These are phyloP conservation scores for Pseudococcus viburni DNA, from an alignment of 2,888 invertebrate species.

Conservation along the genomic window DNA sequence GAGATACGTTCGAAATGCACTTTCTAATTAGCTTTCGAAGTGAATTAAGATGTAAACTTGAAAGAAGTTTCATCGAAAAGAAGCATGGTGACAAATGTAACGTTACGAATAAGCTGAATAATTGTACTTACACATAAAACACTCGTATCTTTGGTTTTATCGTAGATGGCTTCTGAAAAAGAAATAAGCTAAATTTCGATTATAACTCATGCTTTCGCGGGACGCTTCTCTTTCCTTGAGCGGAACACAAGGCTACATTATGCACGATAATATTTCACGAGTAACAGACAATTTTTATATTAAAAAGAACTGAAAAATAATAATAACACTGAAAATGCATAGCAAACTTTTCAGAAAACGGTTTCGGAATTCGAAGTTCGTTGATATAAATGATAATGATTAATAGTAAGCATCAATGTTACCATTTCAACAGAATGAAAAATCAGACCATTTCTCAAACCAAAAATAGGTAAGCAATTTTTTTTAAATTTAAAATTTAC, in stretches of 20 bases:
- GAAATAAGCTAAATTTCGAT: not conserved
- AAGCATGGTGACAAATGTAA: not conserved
- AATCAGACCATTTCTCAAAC: not conserved
- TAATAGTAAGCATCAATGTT: conserved; percentile 45
- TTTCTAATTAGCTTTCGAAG: conserved; percentile 3
- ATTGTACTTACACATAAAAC: conserved; percentile 14
- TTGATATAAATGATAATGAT: conserved; percentile 64
- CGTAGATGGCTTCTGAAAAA: conserved; percentile 38
- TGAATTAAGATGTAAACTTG: not conserved
- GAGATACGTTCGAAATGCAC: not conserved
- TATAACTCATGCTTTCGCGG: not conserved
- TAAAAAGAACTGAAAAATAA: not conserved
- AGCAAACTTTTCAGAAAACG: conserved; percentile 39
- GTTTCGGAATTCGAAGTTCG: conserved; percentile 61
- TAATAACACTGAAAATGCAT: conserved; percentile 40
- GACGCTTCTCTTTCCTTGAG: not conserved
- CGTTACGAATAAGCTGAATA: not conserved
- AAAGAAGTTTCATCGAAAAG: not conserved
- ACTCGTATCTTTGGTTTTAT: conserved; percentile 13
- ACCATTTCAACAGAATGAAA: not conserved
- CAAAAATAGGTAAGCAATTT: not conserved
- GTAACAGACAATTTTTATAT: not conserved
- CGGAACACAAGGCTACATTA: not conserved
- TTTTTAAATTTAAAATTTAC: not conserved
- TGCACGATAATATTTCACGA: not conserved